phyloP scores from a whole-genome alignment of 2,113 vertebrate species.

The Calypte anna region DNA sequence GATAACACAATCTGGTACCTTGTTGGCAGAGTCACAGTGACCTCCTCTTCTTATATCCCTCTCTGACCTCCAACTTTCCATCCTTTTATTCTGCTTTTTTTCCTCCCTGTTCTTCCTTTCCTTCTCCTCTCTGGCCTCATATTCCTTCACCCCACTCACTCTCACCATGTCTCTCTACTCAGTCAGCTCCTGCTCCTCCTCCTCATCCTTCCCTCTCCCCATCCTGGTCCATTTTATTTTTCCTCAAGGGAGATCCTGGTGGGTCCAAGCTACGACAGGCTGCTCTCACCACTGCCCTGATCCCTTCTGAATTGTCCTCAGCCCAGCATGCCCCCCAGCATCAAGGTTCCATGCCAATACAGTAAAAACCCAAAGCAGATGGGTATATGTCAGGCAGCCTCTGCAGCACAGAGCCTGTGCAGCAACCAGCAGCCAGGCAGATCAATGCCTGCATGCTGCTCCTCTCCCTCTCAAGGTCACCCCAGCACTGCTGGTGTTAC shows the following conservation, averaged over 20 bases:
- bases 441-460: background rate
- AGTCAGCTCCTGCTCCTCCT: background rate
- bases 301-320: background rate
- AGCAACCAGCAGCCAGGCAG: background rate
- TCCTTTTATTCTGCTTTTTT: background rate
- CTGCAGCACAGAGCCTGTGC: background rate
- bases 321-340: background rate
- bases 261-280: background rate
- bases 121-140: background rate
- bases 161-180: background rate
- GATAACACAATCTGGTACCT: background rate
- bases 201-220: background rate
- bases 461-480: background rate
- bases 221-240: background rate
- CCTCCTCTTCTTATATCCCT: background rate
- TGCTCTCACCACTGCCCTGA: background rate
- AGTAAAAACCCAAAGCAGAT: background rate
- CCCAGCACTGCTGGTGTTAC: rapidly evolving
- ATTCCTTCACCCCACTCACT: background rate
- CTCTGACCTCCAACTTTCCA: background rate
- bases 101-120: background rate
- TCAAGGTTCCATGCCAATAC: background rate
- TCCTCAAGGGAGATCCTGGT: background rate
- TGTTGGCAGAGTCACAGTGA: background rate
- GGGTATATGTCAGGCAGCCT: background rate